These are phyloP conservation scores for Myopa testacea DNA, from an alignment of 2,888 invertebrate genomes.

Conservation along the genomic window DNA sequence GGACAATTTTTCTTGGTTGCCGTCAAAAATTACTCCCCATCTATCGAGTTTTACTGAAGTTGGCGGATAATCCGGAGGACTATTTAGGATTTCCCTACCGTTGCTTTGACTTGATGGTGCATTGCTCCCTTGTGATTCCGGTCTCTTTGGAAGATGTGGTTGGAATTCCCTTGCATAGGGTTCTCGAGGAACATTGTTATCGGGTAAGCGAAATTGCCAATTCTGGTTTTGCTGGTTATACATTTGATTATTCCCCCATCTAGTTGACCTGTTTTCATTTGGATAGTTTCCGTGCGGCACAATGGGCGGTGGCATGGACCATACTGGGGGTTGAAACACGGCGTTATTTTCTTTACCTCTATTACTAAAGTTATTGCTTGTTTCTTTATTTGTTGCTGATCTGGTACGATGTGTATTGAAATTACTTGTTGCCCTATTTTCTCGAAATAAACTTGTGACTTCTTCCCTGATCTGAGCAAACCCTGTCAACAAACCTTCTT, in stretches of 20 bases:
- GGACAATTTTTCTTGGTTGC: background rate
- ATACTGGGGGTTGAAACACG: no score
- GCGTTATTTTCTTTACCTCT: no score
- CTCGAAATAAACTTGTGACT: no score
- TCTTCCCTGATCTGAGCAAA: no score
- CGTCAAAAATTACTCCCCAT: slow-evolving; percentile 35
- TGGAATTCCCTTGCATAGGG: background rate
- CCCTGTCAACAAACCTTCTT: no score
- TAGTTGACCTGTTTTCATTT: no score
- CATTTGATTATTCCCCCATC: background rate
- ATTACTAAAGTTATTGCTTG: no score
- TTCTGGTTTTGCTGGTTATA: background rate
- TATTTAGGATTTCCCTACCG: background rate
- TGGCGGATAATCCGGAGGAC: background rate
- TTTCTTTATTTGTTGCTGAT: no score
- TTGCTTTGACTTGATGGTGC: background rate
- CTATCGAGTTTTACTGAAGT: slow-evolving; percentile 31
- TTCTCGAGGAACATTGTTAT: background rate
- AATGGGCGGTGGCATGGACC: no score
- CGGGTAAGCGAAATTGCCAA: background rate
- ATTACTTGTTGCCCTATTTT: no score
- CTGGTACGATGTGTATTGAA: no score
- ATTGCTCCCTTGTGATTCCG: background rate
- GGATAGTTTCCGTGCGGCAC: no score
- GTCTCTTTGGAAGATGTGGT: background rate